Percentiles rank a stretch among this genome's conserved stretches.
Evolutionary conservation across 92 coral and sea anemone genomes (phyloP).

Genomic region (Plumapathes pennacea): DNA sequence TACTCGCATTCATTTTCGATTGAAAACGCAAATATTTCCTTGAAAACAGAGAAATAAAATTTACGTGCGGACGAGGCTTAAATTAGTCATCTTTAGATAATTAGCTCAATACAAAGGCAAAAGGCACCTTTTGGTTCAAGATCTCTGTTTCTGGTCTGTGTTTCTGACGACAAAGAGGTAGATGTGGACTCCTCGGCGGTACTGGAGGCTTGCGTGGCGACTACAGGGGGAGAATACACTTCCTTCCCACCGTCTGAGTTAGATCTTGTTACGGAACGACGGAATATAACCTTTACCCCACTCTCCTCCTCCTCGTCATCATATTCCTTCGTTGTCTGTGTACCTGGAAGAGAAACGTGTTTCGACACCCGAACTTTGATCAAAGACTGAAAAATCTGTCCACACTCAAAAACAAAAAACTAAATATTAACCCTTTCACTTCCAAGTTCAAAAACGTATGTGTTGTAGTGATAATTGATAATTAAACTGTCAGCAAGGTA

Average conservation of each 20-base stretch:
- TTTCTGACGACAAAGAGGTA: slow-evolving; percentile 56
- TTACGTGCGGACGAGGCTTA: background rate
- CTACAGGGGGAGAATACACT: slow-evolving; percentile 52
- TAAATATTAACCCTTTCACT: too few species aligned
- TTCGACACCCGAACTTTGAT: too few species aligned
- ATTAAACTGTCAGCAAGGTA: too few species aligned
- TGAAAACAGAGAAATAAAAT: background rate
- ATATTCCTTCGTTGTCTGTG: slow-evolving; percentile 62
- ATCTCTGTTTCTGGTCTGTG: slow-evolving; percentile 85
- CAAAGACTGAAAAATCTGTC: background rate
- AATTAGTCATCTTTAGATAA: background rate
- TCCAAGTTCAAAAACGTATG: too few species aligned
- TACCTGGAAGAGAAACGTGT: slow-evolving; percentile 48
- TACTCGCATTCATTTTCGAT: background rate
- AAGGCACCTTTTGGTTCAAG: slow-evolving; percentile 77
- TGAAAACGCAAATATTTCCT: background rate
- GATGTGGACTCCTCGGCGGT: slow-evolving; percentile 62
- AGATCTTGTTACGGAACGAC: slow-evolving; percentile 28
- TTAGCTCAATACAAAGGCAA: background rate
- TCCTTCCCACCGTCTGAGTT: slow-evolving; percentile 31
- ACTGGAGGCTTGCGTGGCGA: slow-evolving; percentile 69
- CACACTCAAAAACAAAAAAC: too few species aligned
- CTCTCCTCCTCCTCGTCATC: slow-evolving; percentile 54
- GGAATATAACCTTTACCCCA: slow-evolving; percentile 44
- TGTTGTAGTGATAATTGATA: too few species aligned